phyloP scores from a whole-genome alignment of 2,888 invertebrate species.

The Chymomyza amoena region DNA sequence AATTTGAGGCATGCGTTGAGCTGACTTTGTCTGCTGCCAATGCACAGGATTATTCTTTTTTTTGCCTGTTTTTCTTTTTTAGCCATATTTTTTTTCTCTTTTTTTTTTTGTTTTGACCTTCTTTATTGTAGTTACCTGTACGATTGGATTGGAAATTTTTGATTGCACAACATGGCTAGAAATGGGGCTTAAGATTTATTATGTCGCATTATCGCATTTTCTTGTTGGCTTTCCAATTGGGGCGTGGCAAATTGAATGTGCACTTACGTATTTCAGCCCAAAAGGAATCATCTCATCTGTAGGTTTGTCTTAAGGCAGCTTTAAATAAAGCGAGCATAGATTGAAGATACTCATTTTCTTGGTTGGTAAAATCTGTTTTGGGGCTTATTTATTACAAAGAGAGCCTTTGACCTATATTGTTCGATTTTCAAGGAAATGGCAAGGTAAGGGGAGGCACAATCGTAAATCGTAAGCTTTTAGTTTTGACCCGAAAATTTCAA shows the following conservation, averaged over 20 bases:
- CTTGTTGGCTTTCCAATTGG: neutral
- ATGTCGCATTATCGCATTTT: neutral
- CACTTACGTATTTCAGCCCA: too few relatives aligned
- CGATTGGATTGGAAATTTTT: constrained; percentile 32
- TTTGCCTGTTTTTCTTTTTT: constrained; percentile 6
- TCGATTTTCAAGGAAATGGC: too few relatives aligned
- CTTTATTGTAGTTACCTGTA: constrained; percentile 7
- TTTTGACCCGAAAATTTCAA: too few relatives aligned
- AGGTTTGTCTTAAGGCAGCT: too few relatives aligned
- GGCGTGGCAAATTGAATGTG: neutral
- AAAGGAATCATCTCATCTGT: too few relatives aligned
- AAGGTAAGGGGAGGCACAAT: too few relatives aligned
- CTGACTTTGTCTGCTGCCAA: neutral
- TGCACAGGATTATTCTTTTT: constrained; percentile 5
- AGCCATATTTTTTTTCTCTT: neutral
- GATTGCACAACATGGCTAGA: constrained; percentile 14
- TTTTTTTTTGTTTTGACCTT: neutral
- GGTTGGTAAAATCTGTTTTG: too few relatives aligned
- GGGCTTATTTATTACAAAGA: too few relatives aligned
- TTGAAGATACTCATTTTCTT: too few relatives aligned
- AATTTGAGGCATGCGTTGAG: neutral
- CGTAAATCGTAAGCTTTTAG: too few relatives aligned
- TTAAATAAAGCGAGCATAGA: too few relatives aligned
- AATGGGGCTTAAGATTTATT: neutral
- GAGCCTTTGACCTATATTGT: too few relatives aligned